These are phyloP conservation scores for Florisuga fusca DNA, from an alignment of 2,797 vertebrate genomes.

Conservation along the genomic window DNA sequence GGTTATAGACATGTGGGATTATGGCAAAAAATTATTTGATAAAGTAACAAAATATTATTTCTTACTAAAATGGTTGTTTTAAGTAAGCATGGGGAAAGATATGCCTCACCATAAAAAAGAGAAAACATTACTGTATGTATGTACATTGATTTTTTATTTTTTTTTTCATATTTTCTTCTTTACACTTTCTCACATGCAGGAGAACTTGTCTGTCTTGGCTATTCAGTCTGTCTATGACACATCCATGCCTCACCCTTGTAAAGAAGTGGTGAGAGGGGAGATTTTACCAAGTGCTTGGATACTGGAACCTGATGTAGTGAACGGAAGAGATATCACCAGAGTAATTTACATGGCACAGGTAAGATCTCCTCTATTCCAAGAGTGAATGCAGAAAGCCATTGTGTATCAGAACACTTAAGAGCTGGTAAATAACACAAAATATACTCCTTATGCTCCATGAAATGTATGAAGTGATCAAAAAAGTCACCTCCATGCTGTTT, in stretches of 20 bases:
- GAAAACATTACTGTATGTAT: neutral
- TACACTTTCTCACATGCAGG: slow-evolving; percentile 74
- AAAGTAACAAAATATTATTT: neutral
- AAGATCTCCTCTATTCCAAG: neutral
- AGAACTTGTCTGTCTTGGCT: slow-evolving; percentile 86
- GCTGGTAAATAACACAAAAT: neutral
- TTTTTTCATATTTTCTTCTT: neutral
- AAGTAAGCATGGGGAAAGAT: neutral
- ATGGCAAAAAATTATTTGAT: neutral
- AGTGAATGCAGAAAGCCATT: neutral
- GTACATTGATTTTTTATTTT: too few species aligned
- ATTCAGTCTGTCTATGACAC: slow-evolving; percentile 93
- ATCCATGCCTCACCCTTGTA: slow-evolving; percentile 89
- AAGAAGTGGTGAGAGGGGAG: slow-evolving; percentile 89
- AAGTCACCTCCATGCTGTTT: neutral
- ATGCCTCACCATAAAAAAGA: neutral
- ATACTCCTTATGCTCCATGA: neutral
- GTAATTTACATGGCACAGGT: slow-evolving; percentile 94
- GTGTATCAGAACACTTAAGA: neutral
- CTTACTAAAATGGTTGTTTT: neutral
- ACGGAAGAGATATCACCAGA: slow-evolving; percentile 86
- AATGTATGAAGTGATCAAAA: neutral
- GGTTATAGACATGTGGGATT: neutral
- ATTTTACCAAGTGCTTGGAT: slow-evolving; percentile 96
- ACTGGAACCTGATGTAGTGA: slow-evolving; percentile 84